Evolutionary conservation across 2,113 vertebrate genomes (phyloP), one percentile per base, ranked within the genome.

Genomic region (Numenius arquata): DNA sequence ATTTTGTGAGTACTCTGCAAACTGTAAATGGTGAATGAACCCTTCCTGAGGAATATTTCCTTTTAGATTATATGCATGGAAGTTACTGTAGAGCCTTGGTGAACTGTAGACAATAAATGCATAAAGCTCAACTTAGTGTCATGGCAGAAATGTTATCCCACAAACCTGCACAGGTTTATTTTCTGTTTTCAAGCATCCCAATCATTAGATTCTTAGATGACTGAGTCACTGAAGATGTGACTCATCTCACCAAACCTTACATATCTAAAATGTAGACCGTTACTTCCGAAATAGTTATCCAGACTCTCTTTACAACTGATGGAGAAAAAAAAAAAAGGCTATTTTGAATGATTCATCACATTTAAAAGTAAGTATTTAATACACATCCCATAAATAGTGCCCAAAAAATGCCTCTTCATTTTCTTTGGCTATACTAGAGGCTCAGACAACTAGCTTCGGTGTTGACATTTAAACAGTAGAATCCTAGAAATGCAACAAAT

Each of bases 261-360:
- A 11, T 56, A 66, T 32, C 16, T 58, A 56, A 92, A 88, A 45
- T 1, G 2, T 15, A 65, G 21, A 38, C 6, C 26, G 5, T 52
- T 65, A 52, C n/a, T 75, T 85, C 41, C n/a, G 6, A 45, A 67
- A 26, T 41, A 75, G 20, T 36, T 13, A 50, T 68, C 3, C 8
- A 83, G n/a, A 75, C 12, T 62, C 1, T 41, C 19, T 78, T 81
- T 78, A 21, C 4, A 65, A 53, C 1, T 61, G 34, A 40, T 2
- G 4, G 4, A 9, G 3, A 3, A 1, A 15, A 26, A 20, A 3
- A 18, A 20, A 4, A 11, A 13, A 20, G 22, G 0, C 3, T 41
- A 36, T 18, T 92, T 85, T 15, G 34, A 50, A 34, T 79, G 47
- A 52, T 48, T 73, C 0, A 41, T 61, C 9, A 65, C 1, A 59